phyloP scores from a whole-genome alignment of 2,888 invertebrate genomes.

The Rhodophaea formosa region DNA sequence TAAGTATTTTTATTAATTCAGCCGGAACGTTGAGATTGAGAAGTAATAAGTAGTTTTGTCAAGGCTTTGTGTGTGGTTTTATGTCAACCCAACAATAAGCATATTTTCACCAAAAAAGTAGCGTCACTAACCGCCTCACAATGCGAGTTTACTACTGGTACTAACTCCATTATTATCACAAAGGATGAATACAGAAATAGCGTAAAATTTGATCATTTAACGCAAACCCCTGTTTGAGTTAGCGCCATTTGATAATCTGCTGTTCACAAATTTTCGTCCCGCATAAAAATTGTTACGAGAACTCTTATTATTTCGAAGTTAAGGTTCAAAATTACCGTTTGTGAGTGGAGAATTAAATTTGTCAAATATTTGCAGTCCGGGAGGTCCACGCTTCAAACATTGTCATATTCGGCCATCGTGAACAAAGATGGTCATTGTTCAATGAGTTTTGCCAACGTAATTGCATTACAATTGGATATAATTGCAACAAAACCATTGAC shows the following conservation, averaged over 20 bases:
- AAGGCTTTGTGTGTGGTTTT: conserved; percentile 4
- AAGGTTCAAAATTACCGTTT: neutral
- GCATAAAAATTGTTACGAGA: neutral
- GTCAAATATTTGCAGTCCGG: conserved; percentile 36
- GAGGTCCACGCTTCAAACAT: conserved; percentile 64
- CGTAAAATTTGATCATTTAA: conserved; percentile 50
- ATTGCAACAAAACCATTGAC: conserved; percentile 54
- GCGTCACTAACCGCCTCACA: neutral
- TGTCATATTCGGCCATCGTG: conserved; percentile 61
- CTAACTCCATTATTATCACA: conserved; percentile 5
- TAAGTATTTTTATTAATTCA: neutral
- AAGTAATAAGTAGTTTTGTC: neutral
- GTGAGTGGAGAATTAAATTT: neutral
- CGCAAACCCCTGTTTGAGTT: conserved; percentile 34
- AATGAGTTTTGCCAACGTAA: conserved; percentile 57
- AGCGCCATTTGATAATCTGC: conserved; percentile 49
- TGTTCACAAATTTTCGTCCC: neutral
- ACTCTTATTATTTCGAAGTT: neutral
- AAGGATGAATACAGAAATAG: conserved; percentile 30
- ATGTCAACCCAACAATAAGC: neutral
- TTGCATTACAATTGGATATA: conserved; percentile 60
- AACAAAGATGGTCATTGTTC: conserved; percentile 53
- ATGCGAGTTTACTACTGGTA: neutral
- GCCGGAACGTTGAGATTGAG: too few species aligned
- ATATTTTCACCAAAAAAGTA: conserved; percentile 4